Percentiles rank a stretch among this genome's conserved stretches.
Evolutionary conservation across 2,888 invertebrate species (phyloP).

Genomic region (Sarcophaga rosellei): DNA sequence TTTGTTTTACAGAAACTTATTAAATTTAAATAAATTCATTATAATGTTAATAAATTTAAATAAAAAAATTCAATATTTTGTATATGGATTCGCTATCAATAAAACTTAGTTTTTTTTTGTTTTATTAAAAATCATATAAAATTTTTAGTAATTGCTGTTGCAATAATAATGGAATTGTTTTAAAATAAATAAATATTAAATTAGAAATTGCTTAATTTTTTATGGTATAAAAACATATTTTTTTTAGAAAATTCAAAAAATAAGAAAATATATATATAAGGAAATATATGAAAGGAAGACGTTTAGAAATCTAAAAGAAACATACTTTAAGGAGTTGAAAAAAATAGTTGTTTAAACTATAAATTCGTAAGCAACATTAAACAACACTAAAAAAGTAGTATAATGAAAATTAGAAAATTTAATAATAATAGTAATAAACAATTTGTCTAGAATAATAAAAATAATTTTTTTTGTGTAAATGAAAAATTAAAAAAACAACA

Average conservation of each 20-base stretch:
- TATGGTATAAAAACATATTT: no score
- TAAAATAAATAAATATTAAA: conserved; percentile 48
- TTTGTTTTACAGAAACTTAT: not conserved
- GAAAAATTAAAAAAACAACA: no score
- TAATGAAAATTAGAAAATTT: no score
- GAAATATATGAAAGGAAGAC: not conserved
- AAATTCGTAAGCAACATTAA: no score
- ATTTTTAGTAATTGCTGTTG: no score
- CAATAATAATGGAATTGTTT: not conserved
- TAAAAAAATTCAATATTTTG: conserved; percentile 42
- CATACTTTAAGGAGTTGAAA: not conserved
- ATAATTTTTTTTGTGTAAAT: no score
- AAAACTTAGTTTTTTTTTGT: not conserved
- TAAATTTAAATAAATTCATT: conserved; percentile 43
- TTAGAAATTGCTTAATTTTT: not conserved
- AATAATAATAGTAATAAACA: no score
- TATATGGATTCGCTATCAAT: not conserved
- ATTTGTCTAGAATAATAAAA: no score
- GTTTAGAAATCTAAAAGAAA: not conserved
- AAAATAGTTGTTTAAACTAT: not conserved
- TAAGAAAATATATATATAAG: not conserved
- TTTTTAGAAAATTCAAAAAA: not conserved
- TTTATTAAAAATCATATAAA: not conserved
- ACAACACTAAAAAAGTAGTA: no score
- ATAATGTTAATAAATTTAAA: conserved; percentile 62